phyloP scores from a whole-genome alignment of 2,888 invertebrate species.

The Sesia apiformis region DNA sequence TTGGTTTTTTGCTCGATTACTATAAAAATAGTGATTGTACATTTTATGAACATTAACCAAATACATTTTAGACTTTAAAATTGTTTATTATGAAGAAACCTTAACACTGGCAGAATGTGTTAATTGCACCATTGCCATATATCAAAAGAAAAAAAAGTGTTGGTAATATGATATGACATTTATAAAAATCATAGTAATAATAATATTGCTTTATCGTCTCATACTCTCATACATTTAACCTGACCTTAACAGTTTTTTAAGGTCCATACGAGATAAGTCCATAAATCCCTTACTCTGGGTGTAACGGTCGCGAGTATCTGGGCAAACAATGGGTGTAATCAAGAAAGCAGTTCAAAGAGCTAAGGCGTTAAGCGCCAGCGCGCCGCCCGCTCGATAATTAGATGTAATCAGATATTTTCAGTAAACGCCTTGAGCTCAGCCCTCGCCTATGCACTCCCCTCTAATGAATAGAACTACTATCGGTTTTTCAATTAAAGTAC shows the following conservation, averaged over 20 bases:
- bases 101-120: too few species aligned
- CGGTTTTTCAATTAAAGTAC: conserved; percentile 1
- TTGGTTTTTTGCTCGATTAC: too few species aligned
- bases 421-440: conserved; percentile 46
- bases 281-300: not conserved
- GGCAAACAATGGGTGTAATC: conserved; percentile 58
- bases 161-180: too few species aligned
- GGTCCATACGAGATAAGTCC: not conserved
- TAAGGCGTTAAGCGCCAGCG: conserved; percentile 28
- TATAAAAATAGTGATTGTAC: too few species aligned
- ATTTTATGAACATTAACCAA: too few species aligned
- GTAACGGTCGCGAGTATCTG: conserved; percentile 1
- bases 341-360: conserved; percentile 25
- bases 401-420: conserved; percentile 73
- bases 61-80: too few species aligned
- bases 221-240: not conserved
- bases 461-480: conserved; percentile 49
- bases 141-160: too few species aligned
- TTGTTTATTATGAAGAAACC: too few species aligned
- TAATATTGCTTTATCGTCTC: too few species aligned
- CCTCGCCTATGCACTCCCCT: conserved; percentile 50
- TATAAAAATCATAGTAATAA: too few species aligned
- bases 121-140: too few species aligned
- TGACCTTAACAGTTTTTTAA: not conserved
- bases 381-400: conserved; percentile 53